Base-by-base conservation (phyloP, 2,888 invertebrate species). In the Gonocerus acuteangulatus region DNA sequence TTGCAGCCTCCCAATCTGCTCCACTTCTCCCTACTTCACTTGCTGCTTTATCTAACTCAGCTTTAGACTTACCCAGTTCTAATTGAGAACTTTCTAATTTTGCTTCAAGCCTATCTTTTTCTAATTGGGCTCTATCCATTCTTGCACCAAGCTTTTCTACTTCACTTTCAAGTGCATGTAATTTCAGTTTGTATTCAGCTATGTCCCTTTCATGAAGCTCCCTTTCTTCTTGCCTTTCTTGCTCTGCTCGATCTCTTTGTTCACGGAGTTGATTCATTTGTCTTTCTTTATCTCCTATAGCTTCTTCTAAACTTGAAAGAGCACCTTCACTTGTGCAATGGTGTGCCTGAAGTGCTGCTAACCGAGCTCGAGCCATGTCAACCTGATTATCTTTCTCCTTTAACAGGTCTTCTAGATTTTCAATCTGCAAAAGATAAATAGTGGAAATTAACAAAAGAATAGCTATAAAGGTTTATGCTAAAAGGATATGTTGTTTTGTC, bases 361-460 rank as follows among this genome's bases (percentile, higher is more conserved):
- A 75, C 69, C 94, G 81, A 32, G 92, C 92, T 68, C 94, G 79
- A 1, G 94, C 91, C 88, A 93, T 91, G 71, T 95, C 93, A 60
- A 99, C 89, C 79, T 96, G 95, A 76, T 93, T 93, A 74, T 99
- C 97, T 77, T 96, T 97, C 74, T 99, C 99, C 76, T 94, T 93
- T 56, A 99, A 80, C 58, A 95, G 80, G 72, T 96, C 96, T 79
- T 99, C 99, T 67, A 97, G 79, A 74, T 95, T 95, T 78, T 99
- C 97, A 72, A 97, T 91, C 94, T 97, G 56, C 21, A 51, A 51
- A 21, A 48, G 32, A n/a, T n/a, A n/a, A n/a, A n/a, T n/a, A n/a
- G n/a, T n/a, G n/a, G n/a, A n/a, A n/a, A n/a, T n/a, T n/a, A n/a
- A n/a, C n/a, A n/a, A n/a, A n/a, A n/a, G n/a, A n/a, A n/a, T n/a